Percentiles rank a stretch among this genome's conserved stretches.
Conservation (phyloP, 2,888 invertebrate genomes). For the Drosophila affinis region DNA sequence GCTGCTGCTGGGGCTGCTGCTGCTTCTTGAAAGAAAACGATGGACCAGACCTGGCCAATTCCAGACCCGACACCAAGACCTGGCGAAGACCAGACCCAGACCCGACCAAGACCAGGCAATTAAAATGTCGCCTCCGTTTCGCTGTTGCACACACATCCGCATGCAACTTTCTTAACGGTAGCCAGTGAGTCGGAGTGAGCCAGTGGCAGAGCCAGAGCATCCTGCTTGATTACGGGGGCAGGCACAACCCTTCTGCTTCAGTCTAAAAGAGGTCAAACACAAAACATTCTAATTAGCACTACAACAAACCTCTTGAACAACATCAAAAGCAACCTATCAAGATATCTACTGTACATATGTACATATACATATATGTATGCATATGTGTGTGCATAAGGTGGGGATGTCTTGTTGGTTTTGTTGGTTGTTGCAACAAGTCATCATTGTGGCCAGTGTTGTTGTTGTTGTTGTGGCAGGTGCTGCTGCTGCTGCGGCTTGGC, state of each 20-base stretch:
- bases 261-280: constrained; percentile 19
- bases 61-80: constrained; percentile 28
- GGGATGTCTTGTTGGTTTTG: constrained; percentile 22
- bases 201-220: constrained; percentile 23
- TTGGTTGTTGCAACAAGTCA: constrained; percentile 31
- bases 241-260: constrained; percentile 45
- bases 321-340: constrained; percentile 3
- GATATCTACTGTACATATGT: not conserved
- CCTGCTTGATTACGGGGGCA: constrained; percentile 46
- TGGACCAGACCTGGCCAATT: constrained; percentile 22
- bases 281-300: constrained; percentile 54
- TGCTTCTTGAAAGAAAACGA: constrained; percentile 38
- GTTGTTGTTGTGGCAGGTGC: constrained; percentile 25
- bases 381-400: constrained; percentile 34
- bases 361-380: no score
- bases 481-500: constrained; percentile 35
- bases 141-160: constrained; percentile 64
- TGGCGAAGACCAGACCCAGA: constrained; percentile 36
- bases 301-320: constrained; percentile 1
- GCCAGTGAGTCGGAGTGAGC: constrained; percentile 7
- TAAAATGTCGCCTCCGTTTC: constrained; percentile 47
- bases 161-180: constrained; percentile 67
- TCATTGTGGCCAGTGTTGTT: constrained; percentile 20
- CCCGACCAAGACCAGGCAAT: constrained; percentile 55
- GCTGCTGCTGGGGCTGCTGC: constrained; percentile 20